These are phyloP conservation scores for Strigops habroptila DNA, from an alignment of 2,113 vertebrate species.

Conservation along the genomic window DNA sequence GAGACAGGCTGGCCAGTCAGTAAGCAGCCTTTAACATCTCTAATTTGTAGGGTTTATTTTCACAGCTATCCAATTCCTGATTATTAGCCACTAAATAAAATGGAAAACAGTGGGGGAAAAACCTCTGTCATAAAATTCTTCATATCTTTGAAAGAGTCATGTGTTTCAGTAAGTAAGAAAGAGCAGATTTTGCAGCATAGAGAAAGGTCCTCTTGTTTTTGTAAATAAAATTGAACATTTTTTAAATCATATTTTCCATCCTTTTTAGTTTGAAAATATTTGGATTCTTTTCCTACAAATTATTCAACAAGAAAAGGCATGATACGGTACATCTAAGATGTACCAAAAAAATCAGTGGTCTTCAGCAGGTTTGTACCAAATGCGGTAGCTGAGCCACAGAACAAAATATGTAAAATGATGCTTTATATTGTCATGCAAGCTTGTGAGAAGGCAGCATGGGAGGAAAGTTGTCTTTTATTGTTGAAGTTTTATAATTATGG, in stretches of 20 bases:
- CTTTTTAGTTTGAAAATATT: not conserved
- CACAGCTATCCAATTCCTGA: not conserved
- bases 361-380: not conserved
- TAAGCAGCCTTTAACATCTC: not conserved
- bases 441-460: not conserved
- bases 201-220: not conserved
- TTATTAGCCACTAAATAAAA: slow-evolving; percentile 11
- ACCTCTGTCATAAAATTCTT: not conserved
- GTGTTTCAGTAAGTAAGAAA: not conserved
- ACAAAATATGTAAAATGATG: not conserved
- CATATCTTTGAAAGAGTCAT: not conserved
- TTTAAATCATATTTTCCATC: not conserved
- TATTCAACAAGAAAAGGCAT: not conserved
- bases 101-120: not conserved
- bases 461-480: not conserved
- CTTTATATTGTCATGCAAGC: not conserved
- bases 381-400: not conserved
- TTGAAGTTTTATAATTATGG: not conserved
- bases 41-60: not conserved
- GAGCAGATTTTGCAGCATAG: not conserved
- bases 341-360: not conserved
- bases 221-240: not conserved
- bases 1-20: not conserved
- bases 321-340: not conserved
- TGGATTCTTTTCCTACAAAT: not conserved